Evolutionary conservation across 2,888 invertebrate genomes (phyloP).

Genomic region (Kryphioiulus occultus): DNA sequence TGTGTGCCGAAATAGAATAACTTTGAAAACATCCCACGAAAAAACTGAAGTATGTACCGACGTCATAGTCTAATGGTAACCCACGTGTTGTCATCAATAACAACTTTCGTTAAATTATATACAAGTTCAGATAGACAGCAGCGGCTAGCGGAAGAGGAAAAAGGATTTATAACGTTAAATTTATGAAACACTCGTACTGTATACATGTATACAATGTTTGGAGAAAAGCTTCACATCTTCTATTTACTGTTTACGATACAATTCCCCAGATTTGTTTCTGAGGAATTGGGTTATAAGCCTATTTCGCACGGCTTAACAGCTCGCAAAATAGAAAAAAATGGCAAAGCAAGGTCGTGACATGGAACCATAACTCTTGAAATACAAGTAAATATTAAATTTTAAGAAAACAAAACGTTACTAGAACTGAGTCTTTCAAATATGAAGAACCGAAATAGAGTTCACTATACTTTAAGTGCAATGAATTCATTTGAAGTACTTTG

Average conservation of each 20-base stretch:
- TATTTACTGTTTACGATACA: not conserved
- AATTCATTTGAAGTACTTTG: too few relatives aligned
- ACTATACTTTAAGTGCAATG: too few relatives aligned
- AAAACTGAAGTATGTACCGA: conserved; percentile 17
- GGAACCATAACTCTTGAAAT: too few relatives aligned
- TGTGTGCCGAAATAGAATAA: conserved; percentile 26
- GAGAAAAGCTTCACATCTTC: not conserved
- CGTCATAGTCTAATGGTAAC: conserved; percentile 9
- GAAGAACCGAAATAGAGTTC: too few relatives aligned
- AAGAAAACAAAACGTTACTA: too few relatives aligned
- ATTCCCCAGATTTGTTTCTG: not conserved
- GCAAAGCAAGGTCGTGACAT: not conserved
- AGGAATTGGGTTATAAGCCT: not conserved
- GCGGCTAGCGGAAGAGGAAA: not conserved
- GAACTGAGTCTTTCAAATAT: too few relatives aligned
- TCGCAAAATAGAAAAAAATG: not conserved
- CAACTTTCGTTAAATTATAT: not conserved
- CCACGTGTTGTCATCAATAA: not conserved
- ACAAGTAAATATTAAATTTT: too few relatives aligned
- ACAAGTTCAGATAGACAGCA: not conserved
- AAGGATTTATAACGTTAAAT: not conserved
- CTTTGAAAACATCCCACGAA: not conserved
- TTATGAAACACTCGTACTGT: not conserved
- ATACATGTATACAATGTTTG: not conserved
- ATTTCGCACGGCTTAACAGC: not conserved